Evolutionary conservation across 2,888 invertebrate species (phyloP), one percentile per base, ranked within the genome.

Genomic region (Rhopalosiphum nymphaeae): DNA sequence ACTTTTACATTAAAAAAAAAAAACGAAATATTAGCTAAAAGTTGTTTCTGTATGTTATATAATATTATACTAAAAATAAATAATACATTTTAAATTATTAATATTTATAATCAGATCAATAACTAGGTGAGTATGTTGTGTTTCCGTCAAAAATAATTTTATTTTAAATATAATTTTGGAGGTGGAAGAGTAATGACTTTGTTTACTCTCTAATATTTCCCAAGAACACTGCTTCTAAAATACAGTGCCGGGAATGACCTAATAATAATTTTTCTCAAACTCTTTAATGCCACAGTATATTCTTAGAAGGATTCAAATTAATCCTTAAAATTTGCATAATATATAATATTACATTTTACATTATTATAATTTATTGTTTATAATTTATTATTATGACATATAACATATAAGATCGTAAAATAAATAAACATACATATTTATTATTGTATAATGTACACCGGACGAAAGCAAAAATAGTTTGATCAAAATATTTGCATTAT

Each of bases 361-460:
- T 61, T 53, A 53, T 53, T 53, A 53, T 53, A 25, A 57, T 57
- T 57, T 9, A 26, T 53, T 53, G 49, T 21, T 53, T 53, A 53
- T 53, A 21, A 21, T 61, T 29, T 61, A 61, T 61, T 61, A 29
- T 61, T 29, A 29, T 53, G 16, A n/a, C n/a, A n/a, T 53, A 29
- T 61, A 29, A 61, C 5, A 61, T 13, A 13, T 13, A 67, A n/a
- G n/a, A n/a, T 67, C 4, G 13, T n/a, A 67, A 67, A n/a, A 67
- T 67, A 67, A 67, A n/a, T n/a, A 67, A 67, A n/a, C 16, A n/a
- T 67, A 67, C 67, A 67, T 67, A 67, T n/a, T 67, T 67, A 67
- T n/a, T 67, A n/a, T 29, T 67, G 4, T n/a, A n/a, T n/a, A 29
- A n/a, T 67, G n/a, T n/a, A 5, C 4, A 67, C n/a, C 5, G 67